phyloP scores from a whole-genome alignment of 2,888 invertebrate species.

The Sminthurinus aureus region DNA sequence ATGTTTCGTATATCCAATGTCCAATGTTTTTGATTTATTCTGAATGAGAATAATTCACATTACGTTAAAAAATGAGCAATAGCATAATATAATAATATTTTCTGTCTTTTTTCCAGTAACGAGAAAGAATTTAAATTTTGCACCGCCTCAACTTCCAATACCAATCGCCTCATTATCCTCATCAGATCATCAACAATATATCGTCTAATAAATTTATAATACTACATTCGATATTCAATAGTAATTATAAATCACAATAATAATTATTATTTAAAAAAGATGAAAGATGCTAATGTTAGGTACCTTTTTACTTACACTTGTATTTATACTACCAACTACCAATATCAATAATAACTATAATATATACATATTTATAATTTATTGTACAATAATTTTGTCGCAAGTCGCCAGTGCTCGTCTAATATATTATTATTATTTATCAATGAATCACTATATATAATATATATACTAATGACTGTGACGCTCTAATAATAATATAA shows the following conservation, averaged over 20 bases:
- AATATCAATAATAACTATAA: not conserved
- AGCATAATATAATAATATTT: not conserved
- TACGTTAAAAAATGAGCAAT: no score
- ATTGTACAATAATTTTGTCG: no score
- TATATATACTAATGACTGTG: no score
- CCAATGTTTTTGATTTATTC: no score
- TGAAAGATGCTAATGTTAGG: no score
- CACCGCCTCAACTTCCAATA: constrained; percentile 34
- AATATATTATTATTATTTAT: no score
- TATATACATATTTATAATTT: no score
- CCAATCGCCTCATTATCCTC: constrained; percentile 39
- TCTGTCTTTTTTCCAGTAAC: constrained; percentile 64
- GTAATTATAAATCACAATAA: not conserved
- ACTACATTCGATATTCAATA: not conserved
- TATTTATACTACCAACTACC: not conserved
- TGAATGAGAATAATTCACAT: no score
- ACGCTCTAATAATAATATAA: no score
- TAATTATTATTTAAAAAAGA: not conserved
- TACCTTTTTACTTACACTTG: no score
- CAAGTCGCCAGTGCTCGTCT: no score
- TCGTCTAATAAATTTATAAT: constrained; percentile 31
- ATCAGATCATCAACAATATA: constrained; percentile 49
- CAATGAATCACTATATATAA: no score
- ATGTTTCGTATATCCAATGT: not conserved
- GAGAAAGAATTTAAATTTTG: constrained; percentile 68